phyloP scores from a whole-genome alignment of 2,113 vertebrate species.

The Melanocharis versteri region DNA sequence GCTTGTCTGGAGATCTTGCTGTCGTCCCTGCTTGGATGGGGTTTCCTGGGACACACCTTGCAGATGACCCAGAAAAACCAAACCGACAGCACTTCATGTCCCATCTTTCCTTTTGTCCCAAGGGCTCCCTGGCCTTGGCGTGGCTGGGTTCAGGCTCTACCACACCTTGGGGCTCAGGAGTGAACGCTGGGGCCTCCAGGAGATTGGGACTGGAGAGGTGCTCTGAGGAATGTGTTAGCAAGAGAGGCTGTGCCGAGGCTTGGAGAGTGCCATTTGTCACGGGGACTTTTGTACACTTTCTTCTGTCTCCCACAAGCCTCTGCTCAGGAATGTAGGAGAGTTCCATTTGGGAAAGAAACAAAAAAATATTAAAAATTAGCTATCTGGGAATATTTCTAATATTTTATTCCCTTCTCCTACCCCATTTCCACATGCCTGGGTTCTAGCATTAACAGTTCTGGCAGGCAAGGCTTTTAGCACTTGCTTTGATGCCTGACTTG shows the following conservation, averaged over 20 bases:
- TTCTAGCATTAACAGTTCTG: background rate
- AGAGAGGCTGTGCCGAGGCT: background rate
- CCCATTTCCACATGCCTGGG: background rate
- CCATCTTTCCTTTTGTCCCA: background rate
- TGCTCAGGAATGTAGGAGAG: background rate
- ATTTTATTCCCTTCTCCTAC: background rate
- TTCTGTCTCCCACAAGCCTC: background rate
- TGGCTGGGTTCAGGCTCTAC: background rate
- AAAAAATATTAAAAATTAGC: background rate
- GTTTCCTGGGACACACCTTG: background rate
- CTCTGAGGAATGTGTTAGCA: background rate
- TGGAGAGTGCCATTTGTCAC: background rate
- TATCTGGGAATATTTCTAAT: background rate
- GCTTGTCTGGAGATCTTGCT: background rate
- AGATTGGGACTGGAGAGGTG: background rate
- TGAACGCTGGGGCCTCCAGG: background rate
- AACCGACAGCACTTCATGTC: background rate
- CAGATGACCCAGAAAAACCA: background rate
- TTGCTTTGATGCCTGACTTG: background rate
- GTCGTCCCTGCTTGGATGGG: background rate
- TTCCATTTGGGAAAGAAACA: background rate
- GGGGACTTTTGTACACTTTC: background rate
- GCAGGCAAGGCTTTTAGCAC: background rate
- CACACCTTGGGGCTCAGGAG: background rate
- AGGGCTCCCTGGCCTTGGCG: background rate